These are phyloP conservation scores for Tachysurus vachellii DNA, from an alignment of 2,113 vertebrate genomes.

Conservation along the genomic window DNA sequence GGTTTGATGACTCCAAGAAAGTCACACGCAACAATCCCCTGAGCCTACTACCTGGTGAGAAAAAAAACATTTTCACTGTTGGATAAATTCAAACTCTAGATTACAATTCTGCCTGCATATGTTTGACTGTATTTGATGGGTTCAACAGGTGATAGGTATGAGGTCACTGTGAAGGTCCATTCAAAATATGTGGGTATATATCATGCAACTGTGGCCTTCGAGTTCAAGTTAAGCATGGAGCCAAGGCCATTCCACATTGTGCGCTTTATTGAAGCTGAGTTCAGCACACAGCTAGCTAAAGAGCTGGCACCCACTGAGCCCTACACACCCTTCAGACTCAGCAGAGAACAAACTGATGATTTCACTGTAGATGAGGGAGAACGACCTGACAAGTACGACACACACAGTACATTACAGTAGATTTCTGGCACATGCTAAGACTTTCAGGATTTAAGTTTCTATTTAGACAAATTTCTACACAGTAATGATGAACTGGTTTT, in stretches of 20 bases:
- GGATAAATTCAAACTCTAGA: background rate
- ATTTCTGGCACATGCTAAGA: background rate
- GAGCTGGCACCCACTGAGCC: slow-evolving; percentile 75
- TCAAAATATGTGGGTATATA: slow-evolving; percentile 74
- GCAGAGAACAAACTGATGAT: slow-evolving; percentile 18
- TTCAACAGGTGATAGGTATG: slow-evolving; percentile 70
- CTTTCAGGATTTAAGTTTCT: background rate
- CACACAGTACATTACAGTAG: background rate
- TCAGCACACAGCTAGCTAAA: slow-evolving; percentile 69
- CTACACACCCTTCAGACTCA: slow-evolving; percentile 68
- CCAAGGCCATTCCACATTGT: slow-evolving; percentile 76
- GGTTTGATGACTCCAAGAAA: slow-evolving; percentile 59
- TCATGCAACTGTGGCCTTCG: slow-evolving; percentile 70
- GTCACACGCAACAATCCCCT: slow-evolving; percentile 65
- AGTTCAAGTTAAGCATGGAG: slow-evolving; percentile 71
- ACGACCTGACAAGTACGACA: slow-evolving; percentile 72
- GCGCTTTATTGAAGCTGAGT: slow-evolving; percentile 74
- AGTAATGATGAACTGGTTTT: background rate
- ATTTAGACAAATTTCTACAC: background rate
- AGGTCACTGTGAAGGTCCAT: slow-evolving; percentile 71
- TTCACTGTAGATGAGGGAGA: slow-evolving; percentile 74
- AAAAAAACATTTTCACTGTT: background rate
- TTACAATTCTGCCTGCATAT: background rate
- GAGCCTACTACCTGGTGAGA: slow-evolving; percentile 75
- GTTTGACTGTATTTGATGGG: background rate